Evolutionary conservation across 1,140 invertebrate genomes (phyloP), one percentile per base, ranked within the genome.

Genomic region (Microplitis mediator): DNA sequence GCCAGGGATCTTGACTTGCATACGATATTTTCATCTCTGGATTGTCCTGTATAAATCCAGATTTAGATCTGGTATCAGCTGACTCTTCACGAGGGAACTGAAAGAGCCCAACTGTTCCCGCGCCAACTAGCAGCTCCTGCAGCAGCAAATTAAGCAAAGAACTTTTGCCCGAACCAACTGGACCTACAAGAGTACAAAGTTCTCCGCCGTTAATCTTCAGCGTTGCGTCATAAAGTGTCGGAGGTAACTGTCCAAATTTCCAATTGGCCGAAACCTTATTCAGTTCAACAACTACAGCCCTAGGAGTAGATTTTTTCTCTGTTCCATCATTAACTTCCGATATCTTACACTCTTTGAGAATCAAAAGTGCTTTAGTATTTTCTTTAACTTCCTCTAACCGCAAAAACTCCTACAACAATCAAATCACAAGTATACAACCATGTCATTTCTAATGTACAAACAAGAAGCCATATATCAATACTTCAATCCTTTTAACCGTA

Each of bases 141-240:
- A 95, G 84, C 5, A 95, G 82, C 34, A 93, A 76, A 85, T 95
- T 90, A 0, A 95, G 83, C 14, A 95, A 77, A 0, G 94, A 92
- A 5, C 92, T 92, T 85, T 95, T 95, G 56, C 94, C 94, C 0
- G 92, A 90, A 1, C 94, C 94, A 16, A 95, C 93, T 4, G 91
- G 89, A 5, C 95, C 95, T 62, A 95, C 92, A 1, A 96, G 86
- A 0, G 92, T 92, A 70, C 93, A 90, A 1, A 95, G 81, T 76
- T 93, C 89, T 0, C 93, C 93, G 16, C 88, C 85, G 31, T 89
- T 84, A 0, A 95, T 85, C 2, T 88, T 83, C 56, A 94, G 79
- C n/a, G 88, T 89, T 5, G 95, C 81, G 69, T 92, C 88, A 60
- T 89, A 88, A 0, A 94, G 82, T 0, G 85, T 86, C 4, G 86